Conservation (phyloP, 2,113 vertebrate genomes). For the Caretta caretta region DNA sequence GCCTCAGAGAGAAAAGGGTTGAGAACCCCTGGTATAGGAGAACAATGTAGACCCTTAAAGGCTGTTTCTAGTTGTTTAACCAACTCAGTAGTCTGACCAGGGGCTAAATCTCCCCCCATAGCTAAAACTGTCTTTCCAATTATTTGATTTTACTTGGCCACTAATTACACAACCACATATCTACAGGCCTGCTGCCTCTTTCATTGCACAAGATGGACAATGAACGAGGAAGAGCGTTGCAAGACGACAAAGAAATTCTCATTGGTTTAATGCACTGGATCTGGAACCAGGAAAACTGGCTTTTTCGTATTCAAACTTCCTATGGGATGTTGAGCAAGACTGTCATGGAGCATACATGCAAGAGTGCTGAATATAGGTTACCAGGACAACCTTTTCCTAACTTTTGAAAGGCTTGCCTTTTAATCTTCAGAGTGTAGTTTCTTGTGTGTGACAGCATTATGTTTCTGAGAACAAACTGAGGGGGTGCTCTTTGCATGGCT, state of each 20-base stretch:
- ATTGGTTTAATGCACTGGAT: neutral
- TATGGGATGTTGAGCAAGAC: neutral
- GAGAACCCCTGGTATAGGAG: neutral
- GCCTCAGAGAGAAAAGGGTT: neutral
- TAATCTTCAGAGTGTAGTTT: neutral
- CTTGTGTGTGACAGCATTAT: neutral
- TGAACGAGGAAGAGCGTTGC: neutral
- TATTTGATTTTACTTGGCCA: neutral
- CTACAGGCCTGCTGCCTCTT: neutral
- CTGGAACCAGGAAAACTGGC: neutral
- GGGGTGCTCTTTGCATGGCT: neutral
- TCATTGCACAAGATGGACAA: neutral
- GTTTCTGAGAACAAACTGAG: accelerated
- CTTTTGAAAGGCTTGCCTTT: neutral
- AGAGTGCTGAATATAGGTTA: neutral
- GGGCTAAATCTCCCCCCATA: neutral
- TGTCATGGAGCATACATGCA: neutral
- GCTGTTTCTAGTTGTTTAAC: neutral
- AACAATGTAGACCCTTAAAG: neutral
- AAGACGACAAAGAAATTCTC: neutral
- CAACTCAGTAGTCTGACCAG: neutral
- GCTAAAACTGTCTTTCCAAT: neutral
- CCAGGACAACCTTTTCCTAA: neutral
- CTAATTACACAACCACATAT: neutral
- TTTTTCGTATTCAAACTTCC: neutral